Evolutionary conservation across 2,888 invertebrate species (phyloP).

Genomic region (Diaperis boleti): DNA sequence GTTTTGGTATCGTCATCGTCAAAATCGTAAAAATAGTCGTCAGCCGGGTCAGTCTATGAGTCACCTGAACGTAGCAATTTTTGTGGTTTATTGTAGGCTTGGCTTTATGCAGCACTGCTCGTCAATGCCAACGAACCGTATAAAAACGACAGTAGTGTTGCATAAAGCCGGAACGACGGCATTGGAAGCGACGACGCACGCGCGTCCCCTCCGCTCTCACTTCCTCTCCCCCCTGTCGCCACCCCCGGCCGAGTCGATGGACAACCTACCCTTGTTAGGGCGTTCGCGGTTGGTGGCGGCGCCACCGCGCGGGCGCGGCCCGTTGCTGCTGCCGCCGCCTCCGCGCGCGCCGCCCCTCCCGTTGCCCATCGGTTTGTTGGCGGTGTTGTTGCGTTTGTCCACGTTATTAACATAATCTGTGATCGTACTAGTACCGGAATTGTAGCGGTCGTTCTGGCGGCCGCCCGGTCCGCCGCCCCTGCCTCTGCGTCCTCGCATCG

Average conservation of each 20-base stretch:
- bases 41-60: conserved; percentile 65
- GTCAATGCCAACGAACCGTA: background rate
- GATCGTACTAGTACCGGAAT: conserved; percentile 68
- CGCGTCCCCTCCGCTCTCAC: conserved; percentile 56
- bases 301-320: conserved; percentile 28
- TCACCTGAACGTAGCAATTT: conserved; percentile 54
- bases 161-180: conserved; percentile 61
- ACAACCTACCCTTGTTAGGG: conserved; percentile 56
- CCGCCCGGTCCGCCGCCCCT: conserved; percentile 60
- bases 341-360: conserved; percentile 57
- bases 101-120: conserved; percentile 41
- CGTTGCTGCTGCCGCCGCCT: conserved; percentile 50
- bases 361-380: conserved; percentile 50
- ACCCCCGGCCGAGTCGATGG: conserved; percentile 61
- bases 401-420: conserved; percentile 66
- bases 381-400: conserved; percentile 60
- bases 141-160: conserved; percentile 49
- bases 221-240: conserved; percentile 62
- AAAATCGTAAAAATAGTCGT: conserved; percentile 55
- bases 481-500: conserved; percentile 67
- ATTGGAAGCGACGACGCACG: too few relatives aligned
- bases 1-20: conserved; percentile 33
- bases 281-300: conserved; percentile 51
- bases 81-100: conserved; percentile 49
- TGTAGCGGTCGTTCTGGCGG: conserved; percentile 66